These are phyloP conservation scores for Pangasianodon gigas DNA, from an alignment of 2,113 vertebrate genomes.

Conservation along the genomic window DNA sequence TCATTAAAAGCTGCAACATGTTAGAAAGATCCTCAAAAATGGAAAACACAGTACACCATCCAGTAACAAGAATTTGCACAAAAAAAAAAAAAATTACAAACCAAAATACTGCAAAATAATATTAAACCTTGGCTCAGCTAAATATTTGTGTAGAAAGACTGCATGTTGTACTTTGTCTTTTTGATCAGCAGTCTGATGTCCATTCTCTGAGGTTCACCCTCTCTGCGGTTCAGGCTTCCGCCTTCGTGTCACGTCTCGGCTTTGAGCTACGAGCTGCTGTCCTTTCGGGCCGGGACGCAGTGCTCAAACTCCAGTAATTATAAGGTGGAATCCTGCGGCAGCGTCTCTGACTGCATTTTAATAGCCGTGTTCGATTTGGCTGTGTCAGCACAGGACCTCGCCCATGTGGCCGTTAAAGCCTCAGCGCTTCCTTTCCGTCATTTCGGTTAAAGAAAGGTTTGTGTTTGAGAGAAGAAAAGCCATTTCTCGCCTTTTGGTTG, in stretches of 20 bases:
- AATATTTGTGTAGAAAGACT: neutral
- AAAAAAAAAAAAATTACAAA: neutral
- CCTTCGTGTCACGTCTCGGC: slow-evolving; percentile 29
- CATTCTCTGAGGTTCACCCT: neutral
- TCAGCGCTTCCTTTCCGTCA: slow-evolving; percentile 8
- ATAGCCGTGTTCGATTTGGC: slow-evolving; percentile 45
- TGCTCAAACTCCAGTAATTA: slow-evolving; percentile 50
- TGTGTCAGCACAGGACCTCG: slow-evolving; percentile 49
- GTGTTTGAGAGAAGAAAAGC: neutral
- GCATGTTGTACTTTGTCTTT: neutral
- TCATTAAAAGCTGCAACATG: neutral
- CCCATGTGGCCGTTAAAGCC: slow-evolving; percentile 14
- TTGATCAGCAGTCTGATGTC: neutral
- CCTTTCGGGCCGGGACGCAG: slow-evolving; percentile 11
- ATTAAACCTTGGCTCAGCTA: neutral
- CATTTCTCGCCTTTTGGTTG: neutral
- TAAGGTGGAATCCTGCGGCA: slow-evolving; percentile 38
- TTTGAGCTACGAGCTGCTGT: neutral
- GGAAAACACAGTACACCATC: neutral
- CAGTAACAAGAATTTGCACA: neutral
- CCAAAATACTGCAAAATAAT: neutral
- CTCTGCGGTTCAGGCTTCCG: neutral
- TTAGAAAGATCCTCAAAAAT: neutral
- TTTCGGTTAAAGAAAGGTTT: slow-evolving; percentile 21
- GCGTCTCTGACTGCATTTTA: slow-evolving; percentile 41